Percentiles rank a stretch among this genome's conserved stretches.
These are phyloP conservation scores for Thecophora atra DNA, from an alignment of 2,888 invertebrate genomes.

Conservation along the genomic window DNA sequence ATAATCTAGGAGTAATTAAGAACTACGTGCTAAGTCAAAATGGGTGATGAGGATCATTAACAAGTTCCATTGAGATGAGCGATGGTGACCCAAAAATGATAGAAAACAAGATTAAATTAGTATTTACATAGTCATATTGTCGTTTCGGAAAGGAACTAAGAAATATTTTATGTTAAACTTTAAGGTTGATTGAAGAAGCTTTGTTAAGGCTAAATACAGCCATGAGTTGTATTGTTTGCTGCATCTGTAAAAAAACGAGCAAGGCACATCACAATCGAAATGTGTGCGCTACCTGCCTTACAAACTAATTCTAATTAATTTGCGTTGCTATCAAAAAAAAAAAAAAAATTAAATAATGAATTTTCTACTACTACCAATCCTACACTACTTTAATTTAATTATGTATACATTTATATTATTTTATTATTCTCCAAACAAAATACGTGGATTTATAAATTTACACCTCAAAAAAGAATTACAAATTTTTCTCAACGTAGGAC, in stretches of 20 bases:
- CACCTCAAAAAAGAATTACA: not conserved
- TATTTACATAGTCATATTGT: too few relatives aligned
- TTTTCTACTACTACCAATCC: not conserved
- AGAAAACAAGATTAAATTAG: too few relatives aligned
- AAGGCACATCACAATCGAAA: not conserved
- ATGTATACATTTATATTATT: not conserved
- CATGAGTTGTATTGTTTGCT: not conserved
- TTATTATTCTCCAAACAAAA: not conserved
- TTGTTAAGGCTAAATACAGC: not conserved
- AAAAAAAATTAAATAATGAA: not conserved
- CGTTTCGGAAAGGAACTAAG: too few relatives aligned
- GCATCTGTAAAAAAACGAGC: not conserved
- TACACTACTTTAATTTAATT: not conserved
- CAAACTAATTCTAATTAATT: not conserved
- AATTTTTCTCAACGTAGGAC: not conserved
- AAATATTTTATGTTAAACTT: too few relatives aligned
- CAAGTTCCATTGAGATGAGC: too few relatives aligned
- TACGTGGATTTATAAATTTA: not conserved
- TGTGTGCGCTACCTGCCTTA: not conserved
- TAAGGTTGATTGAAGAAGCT: too few relatives aligned
- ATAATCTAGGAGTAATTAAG: too few relatives aligned
- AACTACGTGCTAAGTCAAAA: too few relatives aligned
- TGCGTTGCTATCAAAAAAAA: not conserved
- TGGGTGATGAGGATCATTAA: too few relatives aligned
- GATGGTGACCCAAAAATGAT: too few relatives aligned